Base-by-base conservation (phyloP, 1,140 invertebrate species). In the Stegodyphus mimosarum region DNA sequence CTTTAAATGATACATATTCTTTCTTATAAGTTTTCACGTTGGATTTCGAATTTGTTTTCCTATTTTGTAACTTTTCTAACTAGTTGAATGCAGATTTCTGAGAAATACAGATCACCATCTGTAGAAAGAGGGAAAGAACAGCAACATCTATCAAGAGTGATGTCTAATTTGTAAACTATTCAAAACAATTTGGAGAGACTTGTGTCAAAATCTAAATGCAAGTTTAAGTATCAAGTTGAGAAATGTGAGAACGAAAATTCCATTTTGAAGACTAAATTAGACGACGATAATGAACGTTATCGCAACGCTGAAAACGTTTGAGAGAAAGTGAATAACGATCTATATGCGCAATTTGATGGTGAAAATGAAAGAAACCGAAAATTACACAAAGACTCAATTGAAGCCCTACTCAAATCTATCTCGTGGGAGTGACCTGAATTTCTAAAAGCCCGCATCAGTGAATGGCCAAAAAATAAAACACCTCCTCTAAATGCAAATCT, bases 171-270 rank as follows among this genome's bases (percentile, higher is more conserved):
- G 7, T 89, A 92, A 87, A 87, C 90, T 60, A 90, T 92, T 83
- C 90, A 91, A 88, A 91, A 90, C 83, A 91, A 91, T 86, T 91
- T 98, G 66, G 95, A 98, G 89, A 92, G 95, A 75, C 93, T 94
- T 17, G 95, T 97, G 89, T 94, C 93, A 69, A 96, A 97, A 90
- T 93, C 94, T 83, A 94, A 94, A 86, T 91, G 94, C 6, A 93
- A 94, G 69, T 90, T 96, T 49, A 94, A 96, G 88, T 92, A 94
- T 70, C 92, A 95, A 88, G 90, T 97, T 17, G 95, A 97, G 87
- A 94, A 95, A 88, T 93, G 95, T 0, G 94, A 94, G 51, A 93
- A 95, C 66, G 96, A 98, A 90, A 94, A 94, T 89, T 92, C 93
- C n/a, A 93, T 95, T 15, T 91, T 98, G 86, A 92, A 95, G 87